Base-by-base conservation (phyloP, 1,140 invertebrate genomes). In the Heliothis subflexa region DNA sequence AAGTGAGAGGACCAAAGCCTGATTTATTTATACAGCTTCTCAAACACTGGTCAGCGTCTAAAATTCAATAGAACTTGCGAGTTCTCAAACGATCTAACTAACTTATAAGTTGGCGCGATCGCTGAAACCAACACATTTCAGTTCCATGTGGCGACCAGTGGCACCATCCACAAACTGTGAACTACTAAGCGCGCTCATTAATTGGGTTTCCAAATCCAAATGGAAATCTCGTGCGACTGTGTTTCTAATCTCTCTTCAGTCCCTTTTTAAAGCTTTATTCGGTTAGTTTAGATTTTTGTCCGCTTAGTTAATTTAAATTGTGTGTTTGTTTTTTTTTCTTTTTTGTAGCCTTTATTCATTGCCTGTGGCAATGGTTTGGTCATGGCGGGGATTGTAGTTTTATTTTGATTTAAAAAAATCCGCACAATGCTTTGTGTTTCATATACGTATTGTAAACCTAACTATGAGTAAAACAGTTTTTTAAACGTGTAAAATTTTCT, bases 171-270 rank as follows among this genome's bases (percentile, higher is more conserved):
- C 61, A 64, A 64, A 64, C 61, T 45, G 61, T 50, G 47, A 68
- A 68, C 47, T 68, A 68, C 64, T 68, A 68, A 68, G 45, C 47
- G 47, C 64, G 47, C 47, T 68, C 64, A 68, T 68, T 68, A 68
- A 68, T 68, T 68, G 64, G 64, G 64, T 50, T 68, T 50, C 47
- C 45, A 50, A 12, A 68, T 68, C 47, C 64, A 50, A 68, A 68
- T 68, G 47, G 64, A 68, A 68, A 68, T 66, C 64, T 25, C 18
- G 45, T 49, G 25, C 64, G 50, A 45, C n/a, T 68, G 62, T 66
- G 64, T 49, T 21, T 21, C 45, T 68, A 68, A 68, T 68, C 64
- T 50, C 45, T 68, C 49, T 50, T 68, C 45, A 7, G 45, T 50
- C 64, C 64, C 64, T 68, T 68, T 68, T 68, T 25, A 50, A 68